Conservation (phyloP, 2,113 vertebrate species). For the Vanacampus margaritifer region DNA sequence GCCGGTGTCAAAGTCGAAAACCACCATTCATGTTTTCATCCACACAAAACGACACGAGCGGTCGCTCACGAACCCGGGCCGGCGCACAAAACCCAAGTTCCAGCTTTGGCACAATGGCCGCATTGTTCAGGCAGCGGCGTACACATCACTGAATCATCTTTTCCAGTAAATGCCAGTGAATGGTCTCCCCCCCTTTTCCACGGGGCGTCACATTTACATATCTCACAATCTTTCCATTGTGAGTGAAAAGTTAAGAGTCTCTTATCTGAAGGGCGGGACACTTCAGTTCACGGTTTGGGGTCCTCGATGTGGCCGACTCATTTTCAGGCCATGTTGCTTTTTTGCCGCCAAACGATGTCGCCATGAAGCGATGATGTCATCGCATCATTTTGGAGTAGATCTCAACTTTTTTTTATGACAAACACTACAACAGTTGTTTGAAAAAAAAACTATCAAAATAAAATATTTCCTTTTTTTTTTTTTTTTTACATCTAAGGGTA, state of each 20-base stretch:
- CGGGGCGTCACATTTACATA: slow-evolving; percentile 9
- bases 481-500: neutral
- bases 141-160: slow-evolving; percentile 55
- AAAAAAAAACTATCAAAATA: neutral
- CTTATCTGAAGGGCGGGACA: neutral
- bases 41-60: slow-evolving; percentile 30
- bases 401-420: too few relatives aligned
- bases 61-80: neutral
- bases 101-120: slow-evolving; percentile 39
- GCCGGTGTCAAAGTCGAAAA: slow-evolving; percentile 44
- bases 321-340: neutral
- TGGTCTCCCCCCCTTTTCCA: slow-evolving; percentile 10
- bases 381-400: too few relatives aligned
- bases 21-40: slow-evolving; percentile 47
- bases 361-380: neutral
- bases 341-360: too few relatives aligned
- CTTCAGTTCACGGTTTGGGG: neutral
- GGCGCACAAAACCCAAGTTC: slow-evolving; percentile 2
- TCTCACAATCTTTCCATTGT: neutral
- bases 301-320: too few relatives aligned
- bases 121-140: slow-evolving; percentile 52
- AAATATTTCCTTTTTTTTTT: too few relatives aligned
- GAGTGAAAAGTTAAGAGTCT: slow-evolving; percentile 1
- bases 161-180: slow-evolving; percentile 34
- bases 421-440: too few relatives aligned